These are phyloP conservation scores for Bradypus variegatus DNA, from an alignment of 2,797 vertebrate genomes.

Conservation along the genomic window DNA sequence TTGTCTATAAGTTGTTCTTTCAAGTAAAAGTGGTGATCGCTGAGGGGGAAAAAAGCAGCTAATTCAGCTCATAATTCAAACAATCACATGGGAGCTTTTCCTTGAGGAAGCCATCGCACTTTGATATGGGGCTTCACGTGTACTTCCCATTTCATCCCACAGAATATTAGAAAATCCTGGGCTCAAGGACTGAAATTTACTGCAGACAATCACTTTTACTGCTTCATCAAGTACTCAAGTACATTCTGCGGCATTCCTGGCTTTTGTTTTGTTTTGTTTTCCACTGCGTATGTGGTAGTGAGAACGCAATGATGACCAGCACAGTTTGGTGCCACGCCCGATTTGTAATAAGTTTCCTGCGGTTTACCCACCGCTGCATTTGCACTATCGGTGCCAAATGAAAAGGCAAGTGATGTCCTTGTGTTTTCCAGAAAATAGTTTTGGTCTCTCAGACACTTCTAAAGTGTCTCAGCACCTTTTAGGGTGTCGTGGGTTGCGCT, in stretches of 20 bases:
- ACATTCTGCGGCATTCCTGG: no score
- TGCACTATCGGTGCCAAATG: neutral
- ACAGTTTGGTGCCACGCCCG: fast-evolving
- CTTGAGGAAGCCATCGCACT: fast-evolving
- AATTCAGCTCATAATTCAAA: neutral
- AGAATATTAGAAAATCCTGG: neutral
- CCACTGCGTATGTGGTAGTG: fast-evolving
- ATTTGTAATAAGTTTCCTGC: fast-evolving
- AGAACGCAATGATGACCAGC: fast-evolving
- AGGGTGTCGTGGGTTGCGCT: neutral
- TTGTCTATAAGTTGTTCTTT: slow-evolving; percentile 44
- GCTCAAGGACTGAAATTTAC: neutral
- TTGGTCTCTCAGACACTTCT: neutral
- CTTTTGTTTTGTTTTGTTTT: neutral
- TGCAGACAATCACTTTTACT: neutral
- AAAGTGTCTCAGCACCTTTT: neutral
- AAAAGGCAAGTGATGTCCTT: neutral
- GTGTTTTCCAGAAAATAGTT: neutral
- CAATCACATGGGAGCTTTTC: no score
- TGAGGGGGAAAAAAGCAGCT: neutral
- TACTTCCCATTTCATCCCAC: fast-evolving
- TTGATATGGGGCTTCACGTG: fast-evolving
- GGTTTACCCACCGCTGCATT: neutral
- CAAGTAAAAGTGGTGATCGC: slow-evolving; percentile 9
- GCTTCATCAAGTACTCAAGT: neutral